Percentiles rank a stretch among this genome's conserved stretches.
phyloP scores from a whole-genome alignment of 2,113 vertebrate species.

The Phyllopteryx taeniolatus region DNA sequence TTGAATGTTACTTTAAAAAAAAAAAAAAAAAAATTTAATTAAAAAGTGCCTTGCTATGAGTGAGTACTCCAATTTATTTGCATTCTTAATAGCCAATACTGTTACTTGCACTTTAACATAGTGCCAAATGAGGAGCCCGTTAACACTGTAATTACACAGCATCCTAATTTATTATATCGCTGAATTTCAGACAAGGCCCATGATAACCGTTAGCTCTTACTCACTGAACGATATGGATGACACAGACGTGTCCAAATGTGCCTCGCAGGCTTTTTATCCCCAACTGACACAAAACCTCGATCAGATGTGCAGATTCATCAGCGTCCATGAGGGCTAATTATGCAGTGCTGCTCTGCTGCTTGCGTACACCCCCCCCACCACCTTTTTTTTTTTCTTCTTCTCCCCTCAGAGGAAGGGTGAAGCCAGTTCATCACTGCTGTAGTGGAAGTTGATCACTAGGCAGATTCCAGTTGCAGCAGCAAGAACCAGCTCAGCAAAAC shows the following conservation, averaged over 20 bases:
- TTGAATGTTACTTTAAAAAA: neutral
- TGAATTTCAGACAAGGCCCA: slow-evolving; percentile 29
- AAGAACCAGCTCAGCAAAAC: slow-evolving; percentile 72
- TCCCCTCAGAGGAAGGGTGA: slow-evolving; percentile 31
- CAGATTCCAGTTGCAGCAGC: slow-evolving; percentile 63
- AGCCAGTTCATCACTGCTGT: slow-evolving; percentile 56
- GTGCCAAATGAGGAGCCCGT: slow-evolving; percentile 20
- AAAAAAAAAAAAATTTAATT: neutral
- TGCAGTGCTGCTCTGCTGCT: slow-evolving; percentile 41
- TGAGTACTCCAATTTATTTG: neutral
- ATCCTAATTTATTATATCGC: slow-evolving; percentile 55
- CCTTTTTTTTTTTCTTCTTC: neutral
- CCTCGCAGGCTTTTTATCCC: neutral
- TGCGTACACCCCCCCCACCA: neutral
- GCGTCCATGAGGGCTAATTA: slow-evolving; percentile 46
- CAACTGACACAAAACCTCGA: slow-evolving; percentile 12
- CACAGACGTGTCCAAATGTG: slow-evolving; percentile 11
- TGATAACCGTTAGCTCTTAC: neutral
- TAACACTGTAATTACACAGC: slow-evolving; percentile 27
- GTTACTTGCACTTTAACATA: slow-evolving; percentile 10
- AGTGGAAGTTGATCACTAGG: slow-evolving; percentile 71
- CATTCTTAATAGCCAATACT: neutral
- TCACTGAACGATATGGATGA: neutral
- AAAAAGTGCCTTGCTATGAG: neutral
- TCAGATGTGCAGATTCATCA: slow-evolving; percentile 50